Conservation (phyloP, 2,888 invertebrate genomes). For the Baccha elongata region DNA sequence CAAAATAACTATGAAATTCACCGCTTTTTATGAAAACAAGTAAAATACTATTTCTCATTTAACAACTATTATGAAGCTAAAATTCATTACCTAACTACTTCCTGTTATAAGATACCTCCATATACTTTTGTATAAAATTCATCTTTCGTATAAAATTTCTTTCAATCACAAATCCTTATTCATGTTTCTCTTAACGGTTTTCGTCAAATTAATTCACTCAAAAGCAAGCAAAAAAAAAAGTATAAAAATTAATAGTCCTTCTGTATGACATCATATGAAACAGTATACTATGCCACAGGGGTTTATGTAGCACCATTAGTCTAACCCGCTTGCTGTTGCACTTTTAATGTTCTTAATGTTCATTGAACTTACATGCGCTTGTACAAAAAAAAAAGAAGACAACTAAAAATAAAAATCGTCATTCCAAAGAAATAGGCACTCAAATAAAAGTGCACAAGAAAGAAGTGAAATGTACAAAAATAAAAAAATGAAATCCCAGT, state of each 20-base stretch:
- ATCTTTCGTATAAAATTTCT: conserved; percentile 13
- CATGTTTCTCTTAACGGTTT: conserved; percentile 27
- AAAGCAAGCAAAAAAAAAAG: conserved; percentile 17
- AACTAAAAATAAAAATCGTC: conserved; percentile 20
- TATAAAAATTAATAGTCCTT: conserved; percentile 50
- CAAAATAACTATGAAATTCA: too few relatives aligned
- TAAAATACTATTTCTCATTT: too few relatives aligned
- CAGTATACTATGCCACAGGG: conserved; percentile 18
- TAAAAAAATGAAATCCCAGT: conserved; percentile 13
- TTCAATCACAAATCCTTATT: not conserved
- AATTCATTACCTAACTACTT: not conserved
- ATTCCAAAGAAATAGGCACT: conserved; percentile 69
- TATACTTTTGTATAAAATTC: too few relatives aligned
- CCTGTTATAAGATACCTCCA: not conserved
- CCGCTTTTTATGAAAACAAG: too few relatives aligned
- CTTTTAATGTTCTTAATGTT: conserved; percentile 63
- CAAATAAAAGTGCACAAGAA: conserved; percentile 54
- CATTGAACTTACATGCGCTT: conserved; percentile 65
- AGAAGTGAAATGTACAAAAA: conserved; percentile 44
- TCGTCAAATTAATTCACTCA: conserved; percentile 66
- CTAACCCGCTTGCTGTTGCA: conserved; percentile 44
- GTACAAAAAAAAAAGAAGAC: conserved; percentile 2
- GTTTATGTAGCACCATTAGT: conserved; percentile 59
- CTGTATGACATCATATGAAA: conserved; percentile 48
- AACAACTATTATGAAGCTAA: too few relatives aligned